Base-by-base conservation (phyloP, 2,888 invertebrate genomes). In the Caradrina kadenii region DNA sequence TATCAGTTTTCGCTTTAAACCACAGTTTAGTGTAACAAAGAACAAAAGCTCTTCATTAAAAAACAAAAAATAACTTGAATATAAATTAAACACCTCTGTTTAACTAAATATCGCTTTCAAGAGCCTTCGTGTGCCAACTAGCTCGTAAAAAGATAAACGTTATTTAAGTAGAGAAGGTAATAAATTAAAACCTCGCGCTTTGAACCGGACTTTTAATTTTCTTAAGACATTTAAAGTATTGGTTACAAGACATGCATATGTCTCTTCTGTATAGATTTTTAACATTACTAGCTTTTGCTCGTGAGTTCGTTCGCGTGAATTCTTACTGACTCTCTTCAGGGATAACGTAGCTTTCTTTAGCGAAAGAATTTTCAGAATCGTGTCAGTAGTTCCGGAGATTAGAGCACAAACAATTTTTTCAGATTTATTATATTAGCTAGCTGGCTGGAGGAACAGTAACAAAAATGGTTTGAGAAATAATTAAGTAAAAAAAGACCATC, bases 31-130 rank as follows among this genome's bases (percentile, higher is more conserved):
- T 45, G 35, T 22, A 52, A 53, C 15, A 62, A 73, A n/a, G 11
- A 26, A 60, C 50, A 53, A 63, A 50, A 52, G 39, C 10, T 15
- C 39, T 73, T 76, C 15, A 61, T 53, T 61, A 56, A 58, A 31
- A 54, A 0, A 11, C 22, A 61, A 62, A 67, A 62, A 62, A 8
- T n/a, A 19, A 10, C 22, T 61, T 52, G 19, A 52, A 66, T 69
- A 66, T 74, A 69, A 82, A 78, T 75, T 53, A 71, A 60, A 31
- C 17, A 15, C 31, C 11, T 22, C 49, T 58, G 26, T 69, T 64
- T 61, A 15, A 62, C 62, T 52, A 48, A 73, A 68, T 79, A 83
- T 79, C 76, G 61, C 56, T 83, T 79, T 52, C 83, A 81, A 81
- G 74, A 72, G 68, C 63, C n/a, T 64, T 70, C 69, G 69, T 76